Base-by-base conservation (phyloP, 1,140 invertebrate genomes). In the Rhagoletis zephyria region DNA sequence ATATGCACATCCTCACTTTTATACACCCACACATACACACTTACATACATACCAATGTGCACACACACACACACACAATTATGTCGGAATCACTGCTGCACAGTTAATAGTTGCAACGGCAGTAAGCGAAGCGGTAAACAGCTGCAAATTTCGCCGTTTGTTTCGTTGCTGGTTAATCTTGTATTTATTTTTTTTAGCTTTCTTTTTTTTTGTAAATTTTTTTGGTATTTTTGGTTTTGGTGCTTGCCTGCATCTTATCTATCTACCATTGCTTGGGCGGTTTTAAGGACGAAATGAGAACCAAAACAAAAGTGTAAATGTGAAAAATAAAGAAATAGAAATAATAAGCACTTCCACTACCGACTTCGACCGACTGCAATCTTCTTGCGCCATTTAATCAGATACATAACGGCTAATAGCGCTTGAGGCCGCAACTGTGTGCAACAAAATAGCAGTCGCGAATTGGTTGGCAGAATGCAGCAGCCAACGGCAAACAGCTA, bases 381-480 rank as follows among this genome's bases (percentile, higher is more conserved):
- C 67, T 74, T 74, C 67, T 48, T 16, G 42, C 3, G 67, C 67
- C 42, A 42, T 48, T 63, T 74, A 48, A 48, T 14, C 14, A 74
- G 61, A 14, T 70, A 74, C 67, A 74, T 74, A 74, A 45, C 42
- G 67, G 40, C 42, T 74, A 74, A 74, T 14, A 48, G 14, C 67
- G 67, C 42, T 42, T 45, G 67, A 7, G n/a, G 64, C 64, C 12
- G 12, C 9, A 67, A 67, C 30, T 64, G 63, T 64, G 42, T 40
- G 65, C 19, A 67, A 30, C 65, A 30, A 67, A 65, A 67, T 30
- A 42, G 42, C n/a, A 74, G 67, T 14, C 67, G 40, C 64, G 42
- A 48, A 48, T 4, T 40, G 4, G 30, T 30, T 30, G 30, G 30
- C 30, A 30, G 30, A 30, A 30, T 30, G 30, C 30, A 30, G 30